Evolutionary conservation across 2,113 vertebrate genomes (phyloP).

Genomic region (Grammomys dolichurus): DNA sequence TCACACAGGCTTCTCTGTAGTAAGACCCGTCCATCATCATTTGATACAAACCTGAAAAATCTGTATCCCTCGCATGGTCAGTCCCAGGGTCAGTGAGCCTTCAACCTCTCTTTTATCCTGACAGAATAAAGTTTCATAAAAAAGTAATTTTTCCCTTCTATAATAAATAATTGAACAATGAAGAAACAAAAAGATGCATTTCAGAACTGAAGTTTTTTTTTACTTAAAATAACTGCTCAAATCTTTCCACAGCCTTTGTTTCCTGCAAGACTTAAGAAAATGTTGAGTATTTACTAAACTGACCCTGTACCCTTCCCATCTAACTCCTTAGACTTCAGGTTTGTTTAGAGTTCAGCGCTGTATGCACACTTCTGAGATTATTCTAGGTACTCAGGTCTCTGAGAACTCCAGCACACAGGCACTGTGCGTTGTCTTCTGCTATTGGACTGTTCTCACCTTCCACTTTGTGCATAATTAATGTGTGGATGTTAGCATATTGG

Average conservation of each 20-base stretch:
- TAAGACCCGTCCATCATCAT: not conserved
- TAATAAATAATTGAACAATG: slow-evolving; percentile 31
- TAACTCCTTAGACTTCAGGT: not conserved
- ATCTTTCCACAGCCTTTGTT: slow-evolving; percentile 7
- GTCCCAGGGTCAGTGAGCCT: slow-evolving; percentile 94
- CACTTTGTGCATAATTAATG: not conserved
- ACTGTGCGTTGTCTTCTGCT: not conserved
- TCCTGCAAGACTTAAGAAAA: slow-evolving; percentile 52
- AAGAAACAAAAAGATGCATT: slow-evolving; percentile 42
- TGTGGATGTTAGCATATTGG: slow-evolving; percentile 9
- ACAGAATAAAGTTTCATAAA: slow-evolving; percentile 27
- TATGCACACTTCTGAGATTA: not conserved
- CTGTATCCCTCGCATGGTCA: slow-evolving; percentile 98
- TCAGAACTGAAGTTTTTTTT: not conserved
- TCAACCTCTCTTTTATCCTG: slow-evolving; percentile 99
- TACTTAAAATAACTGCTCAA: slow-evolving; percentile 16
- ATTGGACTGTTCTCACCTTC: not conserved
- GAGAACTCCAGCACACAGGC: slow-evolving; percentile 8
- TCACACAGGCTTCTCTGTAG: not conserved
- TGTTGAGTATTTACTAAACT: not conserved
- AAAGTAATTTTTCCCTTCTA: slow-evolving; percentile 26
- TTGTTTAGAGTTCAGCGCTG: not conserved
- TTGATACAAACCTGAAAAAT: slow-evolving; percentile 94
- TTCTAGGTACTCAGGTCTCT: not conserved
- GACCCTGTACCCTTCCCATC: not conserved